Evolutionary conservation across 2,797 vertebrate species (phyloP).

Genomic region (Muscicapa comitata): DNA sequence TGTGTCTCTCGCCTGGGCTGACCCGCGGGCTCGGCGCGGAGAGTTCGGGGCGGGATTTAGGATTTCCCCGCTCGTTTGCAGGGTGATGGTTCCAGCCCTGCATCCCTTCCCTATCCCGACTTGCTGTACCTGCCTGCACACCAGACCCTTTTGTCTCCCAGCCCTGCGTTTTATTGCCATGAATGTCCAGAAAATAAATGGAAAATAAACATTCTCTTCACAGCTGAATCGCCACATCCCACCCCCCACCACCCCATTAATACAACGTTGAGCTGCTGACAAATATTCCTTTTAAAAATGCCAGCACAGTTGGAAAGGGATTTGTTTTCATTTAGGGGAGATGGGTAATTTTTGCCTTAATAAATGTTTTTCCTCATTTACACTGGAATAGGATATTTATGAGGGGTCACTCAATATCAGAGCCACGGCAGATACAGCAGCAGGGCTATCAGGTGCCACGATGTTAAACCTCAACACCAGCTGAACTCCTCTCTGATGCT

Average conservation of each 20-base stretch:
- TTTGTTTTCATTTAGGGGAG: not conserved
- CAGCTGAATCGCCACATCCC: not conserved
- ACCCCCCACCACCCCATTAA: rapidly evolving
- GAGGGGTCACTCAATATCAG: not conserved
- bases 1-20: not conserved
- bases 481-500: not conserved
- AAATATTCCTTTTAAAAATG: not conserved
- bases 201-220: not conserved
- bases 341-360: not conserved
- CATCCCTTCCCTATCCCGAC: rapidly evolving
- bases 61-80: rapidly evolving
- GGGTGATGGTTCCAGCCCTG: not conserved
- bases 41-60: rapidly evolving
- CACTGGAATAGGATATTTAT: rapidly evolving
- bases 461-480: not conserved
- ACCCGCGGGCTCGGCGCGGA: rapidly evolving
- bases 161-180: not conserved
- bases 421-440: rapidly evolving
- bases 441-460: not conserved
- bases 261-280: not conserved
- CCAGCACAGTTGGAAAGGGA: not conserved
- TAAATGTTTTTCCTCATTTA: not conserved
- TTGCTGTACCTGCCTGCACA: not conserved
- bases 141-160: not conserved
- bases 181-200: not conserved